Conservation (phyloP, 2,888 invertebrate species). For the Aplocera efformata region DNA sequence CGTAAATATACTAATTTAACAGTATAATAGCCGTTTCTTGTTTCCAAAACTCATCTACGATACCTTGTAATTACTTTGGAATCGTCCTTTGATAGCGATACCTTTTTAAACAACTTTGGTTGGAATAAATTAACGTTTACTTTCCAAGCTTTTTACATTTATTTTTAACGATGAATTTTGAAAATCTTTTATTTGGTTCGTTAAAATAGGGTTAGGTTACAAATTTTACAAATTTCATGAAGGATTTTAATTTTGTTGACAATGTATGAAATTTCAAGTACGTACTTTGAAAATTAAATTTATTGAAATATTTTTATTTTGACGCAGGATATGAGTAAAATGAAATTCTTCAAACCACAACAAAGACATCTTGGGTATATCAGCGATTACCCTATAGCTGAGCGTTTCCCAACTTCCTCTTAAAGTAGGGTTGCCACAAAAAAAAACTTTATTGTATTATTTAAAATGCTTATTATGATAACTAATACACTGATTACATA, state of each 20-base stretch:
- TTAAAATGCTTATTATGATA: too few species aligned
- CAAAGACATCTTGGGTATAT: slow-evolving; percentile 22
- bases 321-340: slow-evolving; percentile 11
- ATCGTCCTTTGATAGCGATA: slow-evolving; percentile 32
- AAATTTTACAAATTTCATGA: too few species aligned
- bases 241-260: too few species aligned
- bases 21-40: slow-evolving; percentile 20
- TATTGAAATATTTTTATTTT: neutral
- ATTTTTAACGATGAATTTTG: too few species aligned
- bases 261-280: too few species aligned
- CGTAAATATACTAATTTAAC: too few species aligned
- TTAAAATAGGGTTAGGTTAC: too few species aligned
- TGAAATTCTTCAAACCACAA: slow-evolving; percentile 23
- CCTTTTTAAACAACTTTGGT: slow-evolving; percentile 11
- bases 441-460: too few species aligned
- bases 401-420: slow-evolving; percentile 11
- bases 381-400: slow-evolving; percentile 21
- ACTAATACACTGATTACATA: too few species aligned
- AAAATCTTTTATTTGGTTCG: too few species aligned
- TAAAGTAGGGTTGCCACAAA: neutral
- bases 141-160: too few species aligned
- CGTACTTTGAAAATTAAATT: too few species aligned
- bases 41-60: slow-evolving; percentile 21
- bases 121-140: neutral
- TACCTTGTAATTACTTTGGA: slow-evolving; percentile 31